Evolutionary conservation across 2,888 invertebrate species (phyloP), one percentile per base, ranked within the genome.

Genomic region (Campoletis raptor): DNA sequence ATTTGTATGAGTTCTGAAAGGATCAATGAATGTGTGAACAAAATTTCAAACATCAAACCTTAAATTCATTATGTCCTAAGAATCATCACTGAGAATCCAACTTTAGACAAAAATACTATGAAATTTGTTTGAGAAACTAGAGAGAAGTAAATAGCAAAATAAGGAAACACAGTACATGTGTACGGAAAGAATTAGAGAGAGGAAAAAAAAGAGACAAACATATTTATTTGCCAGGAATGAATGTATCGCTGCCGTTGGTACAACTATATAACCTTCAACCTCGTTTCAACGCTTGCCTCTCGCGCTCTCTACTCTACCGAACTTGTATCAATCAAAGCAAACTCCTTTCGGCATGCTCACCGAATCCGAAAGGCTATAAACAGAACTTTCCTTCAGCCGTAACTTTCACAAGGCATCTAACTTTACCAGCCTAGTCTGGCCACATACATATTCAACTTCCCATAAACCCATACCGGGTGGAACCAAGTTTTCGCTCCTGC

Each of bases 241-340:
- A 45, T 45, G 42, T 42, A 69, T 42, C 45, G 45, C 6, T 24
- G 45, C 21, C 24, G 48, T 70, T 36, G 36, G 18, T n/a, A 30
- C 61, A 61, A 77, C 30, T 61, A 42, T 24, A 42, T 8, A 74
- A 42, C 52, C 66, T 30, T 73, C 66, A 66, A 77, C 45, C 77
- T 9, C 61, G 45, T 77, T 72, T 76, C 54, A n/a, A 30, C 76
- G 9, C 36, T 40, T 66, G 54, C 70, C 37, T 66, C 66, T 81
- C 72, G 48, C 57, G 54, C 64, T 42, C 45, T 70, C 42, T 18
- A 54, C 48, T 73, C 54, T 8, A 48, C 78, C 74, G 61, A 88
- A 85, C 79, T 85, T 73, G 76, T 83, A 86, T 85, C 88, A 85
- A 89, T 90, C 90, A 87, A 86, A 87, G 85, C 57, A 81, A 87